phyloP scores from a whole-genome alignment of 2,888 invertebrate genomes.

The Conchocele bisecta region DNA sequence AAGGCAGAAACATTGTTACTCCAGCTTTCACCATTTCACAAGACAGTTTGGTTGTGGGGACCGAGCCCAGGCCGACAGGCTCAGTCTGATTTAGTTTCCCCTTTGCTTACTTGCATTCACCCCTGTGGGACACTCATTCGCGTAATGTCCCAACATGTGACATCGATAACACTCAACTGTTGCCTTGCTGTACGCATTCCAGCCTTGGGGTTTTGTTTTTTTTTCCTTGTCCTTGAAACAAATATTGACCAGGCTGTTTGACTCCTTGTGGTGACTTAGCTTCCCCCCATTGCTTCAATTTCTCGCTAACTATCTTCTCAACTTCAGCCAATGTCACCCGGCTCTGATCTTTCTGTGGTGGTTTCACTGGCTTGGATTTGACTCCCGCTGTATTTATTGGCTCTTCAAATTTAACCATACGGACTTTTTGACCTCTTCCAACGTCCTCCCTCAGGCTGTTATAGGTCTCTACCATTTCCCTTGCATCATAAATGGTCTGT shows the following conservation, averaged over 20 bases:
- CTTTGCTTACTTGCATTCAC: not conserved
- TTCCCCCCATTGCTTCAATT: no score
- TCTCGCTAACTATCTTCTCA: no score
- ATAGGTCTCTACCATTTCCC: slow-evolving; percentile 36
- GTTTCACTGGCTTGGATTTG: no score
- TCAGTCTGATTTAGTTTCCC: slow-evolving; percentile 41
- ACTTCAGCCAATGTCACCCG: no score
- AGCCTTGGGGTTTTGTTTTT: not conserved
- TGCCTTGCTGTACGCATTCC: not conserved
- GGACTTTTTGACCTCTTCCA: not conserved
- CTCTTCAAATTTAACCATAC: not conserved
- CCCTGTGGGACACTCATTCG: slow-evolving; percentile 7
- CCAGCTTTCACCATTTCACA: not conserved
- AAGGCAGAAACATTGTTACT: no score
- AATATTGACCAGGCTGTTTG: no score
- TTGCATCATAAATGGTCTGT: slow-evolving; percentile 41
- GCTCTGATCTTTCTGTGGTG: no score
- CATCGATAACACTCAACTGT: slow-evolving; percentile 12
- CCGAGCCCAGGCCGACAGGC: slow-evolving; percentile 39
- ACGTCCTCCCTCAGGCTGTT: slow-evolving; percentile 45
- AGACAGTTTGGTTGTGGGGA: not conserved
- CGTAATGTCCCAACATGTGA: slow-evolving; percentile 10
- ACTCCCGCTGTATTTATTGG: not conserved
- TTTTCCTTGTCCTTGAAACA: not conserved
- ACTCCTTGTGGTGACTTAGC: no score